Base-by-base conservation (phyloP, 2,888 invertebrate species). In the Cheilosia pagana region DNA sequence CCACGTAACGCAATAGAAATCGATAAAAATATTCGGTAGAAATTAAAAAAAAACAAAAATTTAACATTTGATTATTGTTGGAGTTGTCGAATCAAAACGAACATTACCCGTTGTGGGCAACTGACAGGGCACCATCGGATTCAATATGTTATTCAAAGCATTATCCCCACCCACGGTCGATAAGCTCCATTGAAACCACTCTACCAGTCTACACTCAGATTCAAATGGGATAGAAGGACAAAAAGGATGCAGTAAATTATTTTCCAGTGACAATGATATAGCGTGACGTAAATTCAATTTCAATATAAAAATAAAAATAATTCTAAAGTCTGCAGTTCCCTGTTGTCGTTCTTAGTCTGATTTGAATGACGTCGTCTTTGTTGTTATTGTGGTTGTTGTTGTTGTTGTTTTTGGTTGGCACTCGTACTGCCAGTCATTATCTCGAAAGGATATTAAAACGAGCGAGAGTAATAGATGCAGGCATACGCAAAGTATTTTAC, bases 261-360 rank as follows among this genome's bases (percentile, higher is more conserved):
- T 45, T 8, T 10, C 65, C 59, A 41, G 65, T 82, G 81, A 82
- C 77, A 71, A 72, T 82, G 71, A 82, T 77, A 71, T 67, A 77
- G 71, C 28, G 55, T 77, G 77, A 82, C 77, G 77, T 53, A 82
- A 82, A 82, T 82, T 72, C 71, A 82, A 82, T 81, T 81, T 77
- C 76, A 71, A 81, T 81, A 72, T 3, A 76, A 55, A 74, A 65
- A 63, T 57, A 70, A 62, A 48, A 68, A 19, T 31, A n/a, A 45
- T 31, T 10, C 2, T n/a, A 16, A 45, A 35, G 59, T 35, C 16
- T 21, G 35, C 41, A 65, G 31, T 5, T 16, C 39, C 50, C 72
- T 52, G 52, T 28, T 68, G 35, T 60, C 21, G 43, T 77, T 45
- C 53, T 55, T 53, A 48, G 55, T 50, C 16, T 43, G 43, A 62